These are phyloP conservation scores for Eidolon helvum DNA, from an alignment of 2,113 vertebrate genomes.

Conservation along the genomic window DNA sequence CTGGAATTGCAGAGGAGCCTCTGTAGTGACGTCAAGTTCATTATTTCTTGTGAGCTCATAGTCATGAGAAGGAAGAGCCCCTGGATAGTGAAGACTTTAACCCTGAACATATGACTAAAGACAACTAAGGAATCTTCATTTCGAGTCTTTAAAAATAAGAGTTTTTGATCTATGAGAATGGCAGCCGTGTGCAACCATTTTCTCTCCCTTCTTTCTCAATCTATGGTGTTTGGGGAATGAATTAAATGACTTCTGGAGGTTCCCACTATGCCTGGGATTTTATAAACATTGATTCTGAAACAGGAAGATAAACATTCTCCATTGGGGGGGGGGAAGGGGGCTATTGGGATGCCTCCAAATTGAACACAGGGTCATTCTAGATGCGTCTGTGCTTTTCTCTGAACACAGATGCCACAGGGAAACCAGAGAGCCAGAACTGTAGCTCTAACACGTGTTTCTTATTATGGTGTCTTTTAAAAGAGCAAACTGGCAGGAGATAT, in stretches of 20 bases:
- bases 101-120: background rate
- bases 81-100: too few species aligned
- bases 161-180: background rate
- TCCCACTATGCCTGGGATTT: background rate
- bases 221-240: background rate
- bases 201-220: background rate
- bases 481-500: background rate
- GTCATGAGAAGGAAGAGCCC: background rate
- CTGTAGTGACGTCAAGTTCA: rapidly evolving
- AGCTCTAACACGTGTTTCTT: background rate
- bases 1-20: background rate
- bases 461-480: background rate
- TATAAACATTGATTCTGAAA: background rate
- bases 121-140: background rate
- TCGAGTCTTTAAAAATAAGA: background rate
- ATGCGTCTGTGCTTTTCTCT: background rate
- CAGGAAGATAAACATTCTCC: background rate
- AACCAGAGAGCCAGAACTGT: background rate
- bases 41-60: background rate
- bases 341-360: background rate
- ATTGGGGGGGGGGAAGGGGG: background rate
- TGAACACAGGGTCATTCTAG: background rate
- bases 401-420: background rate
- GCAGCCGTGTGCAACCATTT: background rate
- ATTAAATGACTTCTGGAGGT: background rate